Percentiles rank a stretch among this genome's conserved stretches.
These are phyloP conservation scores for Cephalopholis sonnerati DNA, from an alignment of 2,113 vertebrate species.

Conservation along the genomic window DNA sequence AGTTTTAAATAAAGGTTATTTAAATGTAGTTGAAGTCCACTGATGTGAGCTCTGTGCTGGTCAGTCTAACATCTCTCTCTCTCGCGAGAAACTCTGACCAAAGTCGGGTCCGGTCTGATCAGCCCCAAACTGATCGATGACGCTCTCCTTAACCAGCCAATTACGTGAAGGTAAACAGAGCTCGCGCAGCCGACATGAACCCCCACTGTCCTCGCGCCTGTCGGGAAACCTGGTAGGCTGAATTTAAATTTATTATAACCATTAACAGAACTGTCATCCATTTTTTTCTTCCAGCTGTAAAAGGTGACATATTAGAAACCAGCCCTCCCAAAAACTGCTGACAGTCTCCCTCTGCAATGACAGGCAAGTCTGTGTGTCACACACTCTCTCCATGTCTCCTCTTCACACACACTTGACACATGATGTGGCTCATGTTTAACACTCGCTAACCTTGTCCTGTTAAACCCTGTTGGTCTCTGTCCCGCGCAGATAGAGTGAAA, in stretches of 20 bases:
- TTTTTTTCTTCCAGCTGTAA: not conserved
- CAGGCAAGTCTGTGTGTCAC: slow-evolving; percentile 62
- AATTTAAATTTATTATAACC: not conserved
- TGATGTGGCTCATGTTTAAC: not conserved
- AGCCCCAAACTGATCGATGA: not conserved
- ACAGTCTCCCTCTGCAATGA: slow-evolving; percentile 53
- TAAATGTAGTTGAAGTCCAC: not conserved
- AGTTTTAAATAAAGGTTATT: not conserved
- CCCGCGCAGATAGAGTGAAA: slow-evolving; percentile 72
- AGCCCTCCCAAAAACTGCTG: not conserved
- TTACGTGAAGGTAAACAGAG: slow-evolving; percentile 27
- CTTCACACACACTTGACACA: not conserved
- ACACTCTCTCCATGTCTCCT: no score
- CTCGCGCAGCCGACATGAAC: not conserved
- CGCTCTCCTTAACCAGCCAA: slow-evolving; percentile 18
- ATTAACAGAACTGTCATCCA: not conserved
- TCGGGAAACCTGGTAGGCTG: not conserved
- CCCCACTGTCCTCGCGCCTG: fast-evolving
- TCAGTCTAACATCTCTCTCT: not conserved
- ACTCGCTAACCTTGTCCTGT: not conserved
- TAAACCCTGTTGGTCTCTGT: not conserved
- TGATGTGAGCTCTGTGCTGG: not conserved
- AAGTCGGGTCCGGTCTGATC: not conserved
- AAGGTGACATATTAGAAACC: not conserved
- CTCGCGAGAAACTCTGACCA: slow-evolving; percentile 17